These are phyloP conservation scores for Melanerpes formicivorus DNA, from an alignment of 2,113 vertebrate genomes.

Conservation along the genomic window DNA sequence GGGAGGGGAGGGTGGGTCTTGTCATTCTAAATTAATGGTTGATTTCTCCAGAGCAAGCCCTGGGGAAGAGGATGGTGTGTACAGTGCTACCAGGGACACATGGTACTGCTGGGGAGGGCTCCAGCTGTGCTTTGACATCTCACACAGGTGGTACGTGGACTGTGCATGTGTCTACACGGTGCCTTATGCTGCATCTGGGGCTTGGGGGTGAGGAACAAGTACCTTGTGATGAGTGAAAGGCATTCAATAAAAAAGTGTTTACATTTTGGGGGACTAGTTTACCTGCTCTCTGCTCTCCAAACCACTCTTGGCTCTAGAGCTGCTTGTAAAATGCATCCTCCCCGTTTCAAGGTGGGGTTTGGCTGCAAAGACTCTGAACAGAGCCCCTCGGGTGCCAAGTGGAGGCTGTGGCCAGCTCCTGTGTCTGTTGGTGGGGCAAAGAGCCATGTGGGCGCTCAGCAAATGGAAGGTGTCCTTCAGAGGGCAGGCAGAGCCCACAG, in stretches of 20 bases:
- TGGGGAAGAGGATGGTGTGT: conserved; percentile 52
- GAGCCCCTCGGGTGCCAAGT: background rate
- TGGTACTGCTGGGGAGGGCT: conserved; percentile 52
- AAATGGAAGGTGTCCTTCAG: background rate
- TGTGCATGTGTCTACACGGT: conserved; percentile 67
- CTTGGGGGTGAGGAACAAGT: conserved; percentile 50
- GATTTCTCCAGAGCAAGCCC: conserved; percentile 36
- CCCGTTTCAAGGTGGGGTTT: background rate
- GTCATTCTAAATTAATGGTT: conserved; percentile 60
- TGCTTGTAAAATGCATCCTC: background rate
- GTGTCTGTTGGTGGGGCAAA: background rate
- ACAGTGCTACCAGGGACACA: conserved; percentile 26
- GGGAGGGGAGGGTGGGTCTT: background rate
- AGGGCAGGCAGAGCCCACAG: background rate
- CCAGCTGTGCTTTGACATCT: conserved; percentile 32
- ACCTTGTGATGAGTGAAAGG: conserved; percentile 77
- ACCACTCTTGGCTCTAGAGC: background rate
- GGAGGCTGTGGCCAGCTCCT: background rate
- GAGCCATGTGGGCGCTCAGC: background rate
- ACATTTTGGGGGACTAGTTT: conserved; percentile 72
- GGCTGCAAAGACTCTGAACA: background rate
- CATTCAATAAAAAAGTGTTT: conserved; percentile 84
- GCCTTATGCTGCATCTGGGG: conserved; percentile 75
- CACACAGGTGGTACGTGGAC: conserved; percentile 59
- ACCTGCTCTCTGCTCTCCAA: background rate